Conservation (phyloP, 2,797 vertebrate genomes). For the Bucorvus abyssinicus region DNA sequence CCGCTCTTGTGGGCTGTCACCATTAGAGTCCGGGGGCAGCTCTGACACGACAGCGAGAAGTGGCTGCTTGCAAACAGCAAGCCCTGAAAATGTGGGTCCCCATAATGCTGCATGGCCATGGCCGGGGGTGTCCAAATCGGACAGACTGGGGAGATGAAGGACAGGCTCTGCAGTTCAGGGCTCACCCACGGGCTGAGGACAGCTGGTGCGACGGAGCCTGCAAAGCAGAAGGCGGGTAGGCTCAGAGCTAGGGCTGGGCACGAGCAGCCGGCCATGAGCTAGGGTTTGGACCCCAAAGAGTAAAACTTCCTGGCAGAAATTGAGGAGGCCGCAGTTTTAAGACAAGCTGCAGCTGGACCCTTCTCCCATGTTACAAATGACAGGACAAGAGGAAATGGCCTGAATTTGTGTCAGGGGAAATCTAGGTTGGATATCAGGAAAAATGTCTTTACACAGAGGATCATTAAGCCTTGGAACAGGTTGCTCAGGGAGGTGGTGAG, state of each 20-base stretch:
- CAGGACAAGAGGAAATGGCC: too few relatives aligned
- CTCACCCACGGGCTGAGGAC: neutral
- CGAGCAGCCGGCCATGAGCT: neutral
- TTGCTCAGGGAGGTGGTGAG: too few relatives aligned
- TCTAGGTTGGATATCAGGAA: too few relatives aligned
- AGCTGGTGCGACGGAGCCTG: neutral
- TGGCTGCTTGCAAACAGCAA: conserved; percentile 52
- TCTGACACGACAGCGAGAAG: conserved; percentile 49
- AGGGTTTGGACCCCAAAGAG: neutral
- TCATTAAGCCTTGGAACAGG: too few relatives aligned
- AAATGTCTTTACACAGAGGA: too few relatives aligned
- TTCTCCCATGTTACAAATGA: too few relatives aligned
- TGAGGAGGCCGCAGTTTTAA: neutral
- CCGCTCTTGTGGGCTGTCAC: conserved; percentile 47
- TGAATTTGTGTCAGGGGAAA: too few relatives aligned
- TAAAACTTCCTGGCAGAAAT: neutral
- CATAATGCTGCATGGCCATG: neutral
- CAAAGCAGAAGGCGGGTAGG: neutral
- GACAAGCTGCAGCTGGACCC: neutral
- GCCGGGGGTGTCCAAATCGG: neutral
- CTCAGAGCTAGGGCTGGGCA: neutral
- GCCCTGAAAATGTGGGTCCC: neutral
- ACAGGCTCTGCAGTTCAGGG: neutral
- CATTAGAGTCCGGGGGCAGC: conserved; percentile 25
- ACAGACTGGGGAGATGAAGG: neutral